Evolutionary conservation across 1,140 invertebrate genomes (phyloP).

Genomic region (Pinna nobilis): DNA sequence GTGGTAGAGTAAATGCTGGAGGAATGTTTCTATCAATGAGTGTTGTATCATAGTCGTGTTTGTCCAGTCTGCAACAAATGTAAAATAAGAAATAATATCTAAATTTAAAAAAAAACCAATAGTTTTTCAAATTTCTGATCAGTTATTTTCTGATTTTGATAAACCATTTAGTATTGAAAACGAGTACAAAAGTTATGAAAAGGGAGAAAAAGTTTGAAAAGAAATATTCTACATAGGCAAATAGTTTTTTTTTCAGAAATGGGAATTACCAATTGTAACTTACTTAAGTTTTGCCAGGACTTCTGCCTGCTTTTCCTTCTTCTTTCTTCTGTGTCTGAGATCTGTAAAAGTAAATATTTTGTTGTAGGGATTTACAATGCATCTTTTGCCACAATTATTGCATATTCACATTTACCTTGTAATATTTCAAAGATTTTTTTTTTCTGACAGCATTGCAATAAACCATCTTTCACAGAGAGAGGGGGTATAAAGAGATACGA

Average conservation of each 20-base stretch:
- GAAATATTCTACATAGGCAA: neutral
- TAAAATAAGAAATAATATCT: neutral
- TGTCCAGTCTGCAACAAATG: constrained; percentile 35
- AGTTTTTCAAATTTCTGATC: too few species aligned
- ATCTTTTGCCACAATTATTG: too few species aligned
- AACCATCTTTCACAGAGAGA: too few species aligned
- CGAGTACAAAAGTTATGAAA: neutral
- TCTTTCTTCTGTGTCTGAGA: constrained; percentile 55
- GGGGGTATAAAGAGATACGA: too few species aligned
- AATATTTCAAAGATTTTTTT: too few species aligned
- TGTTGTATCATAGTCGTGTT: constrained; percentile 53
- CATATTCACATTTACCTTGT: too few species aligned
- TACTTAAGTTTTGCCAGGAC: constrained; percentile 48
- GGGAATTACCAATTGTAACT: constrained; percentile 28
- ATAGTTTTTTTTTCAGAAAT: neutral
- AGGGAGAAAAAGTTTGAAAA: neutral
- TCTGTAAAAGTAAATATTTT: constrained; percentile 39
- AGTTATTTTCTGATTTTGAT: neutral
- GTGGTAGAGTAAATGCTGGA: constrained; percentile 67
- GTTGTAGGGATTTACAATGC: too few species aligned
- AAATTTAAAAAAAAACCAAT: neutral
- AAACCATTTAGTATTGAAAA: neutral
- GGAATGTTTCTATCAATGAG: constrained; percentile 56
- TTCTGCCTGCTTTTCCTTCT: constrained; percentile 50
- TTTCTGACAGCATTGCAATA: too few species aligned